These are phyloP conservation scores for Drosophila kepulauana DNA, from an alignment of 1,140 invertebrate species.

Conservation along the genomic window DNA sequence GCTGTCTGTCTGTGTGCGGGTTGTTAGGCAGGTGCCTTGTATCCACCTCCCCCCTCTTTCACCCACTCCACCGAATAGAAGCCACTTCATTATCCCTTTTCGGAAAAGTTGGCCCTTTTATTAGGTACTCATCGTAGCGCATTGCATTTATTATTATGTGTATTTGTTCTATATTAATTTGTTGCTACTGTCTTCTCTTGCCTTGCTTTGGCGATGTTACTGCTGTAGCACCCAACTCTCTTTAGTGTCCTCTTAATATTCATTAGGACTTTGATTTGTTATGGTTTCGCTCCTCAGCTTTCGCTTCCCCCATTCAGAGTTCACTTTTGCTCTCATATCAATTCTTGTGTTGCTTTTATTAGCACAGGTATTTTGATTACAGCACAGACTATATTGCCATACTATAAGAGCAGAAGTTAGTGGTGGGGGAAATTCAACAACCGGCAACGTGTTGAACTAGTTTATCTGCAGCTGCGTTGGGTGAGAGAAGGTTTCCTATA, in stretches of 20 bases:
- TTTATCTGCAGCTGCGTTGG: slow-evolving; percentile 69
- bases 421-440: slow-evolving; percentile 13
- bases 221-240: slow-evolving; percentile 21
- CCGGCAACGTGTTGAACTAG: slow-evolving; percentile 76
- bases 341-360: slow-evolving; percentile 77
- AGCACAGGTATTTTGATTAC: slow-evolving; percentile 75
- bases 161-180: slow-evolving; percentile 80
- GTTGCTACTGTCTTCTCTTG: slow-evolving; percentile 49
- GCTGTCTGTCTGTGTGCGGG: slow-evolving; percentile 37
- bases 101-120: slow-evolving; percentile 60
- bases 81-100: slow-evolving; percentile 75
- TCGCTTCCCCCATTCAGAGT: background rate
- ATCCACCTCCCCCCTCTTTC: background rate
- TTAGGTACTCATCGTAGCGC: slow-evolving; percentile 28
- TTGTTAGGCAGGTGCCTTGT: slow-evolving; percentile 71
- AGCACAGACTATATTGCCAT: slow-evolving; percentile 20
- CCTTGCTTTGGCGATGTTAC: background rate
- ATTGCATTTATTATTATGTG: slow-evolving; percentile 80
- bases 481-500: slow-evolving; percentile 49
- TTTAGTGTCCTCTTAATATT: slow-evolving; percentile 80
- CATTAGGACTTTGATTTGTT: slow-evolving; percentile 82
- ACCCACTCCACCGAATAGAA: background rate
- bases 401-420: background rate
- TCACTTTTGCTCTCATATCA: slow-evolving; percentile 50
- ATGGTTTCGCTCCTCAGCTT: slow-evolving; percentile 64